Evolutionary conservation across 2,888 invertebrate genomes (phyloP).

Genomic region (Ferrisia virgata): DNA sequence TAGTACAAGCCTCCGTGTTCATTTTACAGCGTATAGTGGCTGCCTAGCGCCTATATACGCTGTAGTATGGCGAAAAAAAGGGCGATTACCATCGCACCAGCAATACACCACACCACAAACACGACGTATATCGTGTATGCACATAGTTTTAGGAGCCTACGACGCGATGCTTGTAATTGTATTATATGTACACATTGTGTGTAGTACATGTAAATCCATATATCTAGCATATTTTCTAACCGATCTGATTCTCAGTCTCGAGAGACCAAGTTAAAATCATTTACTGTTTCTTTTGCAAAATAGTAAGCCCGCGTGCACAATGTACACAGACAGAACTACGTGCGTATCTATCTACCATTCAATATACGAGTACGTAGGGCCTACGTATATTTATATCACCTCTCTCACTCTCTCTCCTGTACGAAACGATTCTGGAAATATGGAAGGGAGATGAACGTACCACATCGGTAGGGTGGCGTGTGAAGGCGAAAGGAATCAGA

Average conservation of each 20-base stretch:
- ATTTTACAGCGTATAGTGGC: too few relatives aligned
- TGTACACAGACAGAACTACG: too few relatives aligned
- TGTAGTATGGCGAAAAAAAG: not conserved
- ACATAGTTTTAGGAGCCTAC: too few relatives aligned
- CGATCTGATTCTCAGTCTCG: slow-evolving; percentile 10
- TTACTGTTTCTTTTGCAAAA: slow-evolving; percentile 13
- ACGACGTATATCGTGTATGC: too few relatives aligned
- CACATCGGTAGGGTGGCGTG: not conserved
- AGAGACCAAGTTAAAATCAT: slow-evolving; percentile 22
- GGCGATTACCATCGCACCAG: too few relatives aligned
- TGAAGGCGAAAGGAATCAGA: not conserved
- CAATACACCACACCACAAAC: not conserved
- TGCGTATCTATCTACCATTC: not conserved
- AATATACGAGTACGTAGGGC: too few relatives aligned
- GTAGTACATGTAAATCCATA: not conserved
- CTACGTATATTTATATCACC: too few relatives aligned
- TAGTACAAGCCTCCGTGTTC: not conserved
- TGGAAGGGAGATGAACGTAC: not conserved
- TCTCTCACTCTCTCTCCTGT: too few relatives aligned
- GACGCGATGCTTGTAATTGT: too few relatives aligned
- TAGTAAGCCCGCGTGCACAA: too few relatives aligned
- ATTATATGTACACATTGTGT: not conserved
- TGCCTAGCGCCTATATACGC: not conserved
- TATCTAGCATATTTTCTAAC: slow-evolving; percentile 4
- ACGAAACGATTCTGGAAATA: not conserved